Evolutionary conservation across 2,113 vertebrate genomes (phyloP), one percentile per base, ranked within the genome.

Genomic region (Proterorhinus semilunaris): DNA sequence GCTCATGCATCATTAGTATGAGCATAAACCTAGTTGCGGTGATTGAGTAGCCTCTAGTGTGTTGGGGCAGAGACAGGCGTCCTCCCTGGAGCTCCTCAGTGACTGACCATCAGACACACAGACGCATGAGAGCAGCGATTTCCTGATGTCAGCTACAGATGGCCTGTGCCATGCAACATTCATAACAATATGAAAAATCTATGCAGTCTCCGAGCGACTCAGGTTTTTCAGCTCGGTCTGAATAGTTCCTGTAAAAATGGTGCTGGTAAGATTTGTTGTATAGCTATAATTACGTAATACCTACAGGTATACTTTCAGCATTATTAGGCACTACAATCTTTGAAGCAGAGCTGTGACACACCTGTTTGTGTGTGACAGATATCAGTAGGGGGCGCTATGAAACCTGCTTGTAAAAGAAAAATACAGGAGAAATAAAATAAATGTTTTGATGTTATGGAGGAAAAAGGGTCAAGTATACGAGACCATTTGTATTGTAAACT

Each of bases 91-190:
- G 72, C 83, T 50, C 48, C 61, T 71, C 50, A 67, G 57, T 79
- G 81, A 68, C 71, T 74, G 75, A 79, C 75, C 51, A 69, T 2
- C 49, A 77, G 84, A 74, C 76, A 77, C 72, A 68, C 77, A 78
- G 75, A 76, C 72, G 48, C 70, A 71, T 83, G 69, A 83, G 82
- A 86, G 83, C 87, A 83, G 71, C 54, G 78, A 85, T 77, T 83
- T 85, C 77, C 81, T 78, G 76, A 86, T 89, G 80, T 83, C 86
- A 75, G 59, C 72, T 74, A 57, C 87, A 85, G 85, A 82, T 87
- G 87, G 82, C 72, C 63, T 21, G 44, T 69, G 80, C 69, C 82
- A 80, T 65, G 69, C 42, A 76, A 75, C n/a, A 86, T 82, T 82
- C 80, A 82, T 77, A 50, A 62, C 6, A 49, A 66, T 13, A 53